Evolutionary conservation across 2,113 vertebrate genomes (phyloP).

Genomic region (Chloropsis hardwickii): DNA sequence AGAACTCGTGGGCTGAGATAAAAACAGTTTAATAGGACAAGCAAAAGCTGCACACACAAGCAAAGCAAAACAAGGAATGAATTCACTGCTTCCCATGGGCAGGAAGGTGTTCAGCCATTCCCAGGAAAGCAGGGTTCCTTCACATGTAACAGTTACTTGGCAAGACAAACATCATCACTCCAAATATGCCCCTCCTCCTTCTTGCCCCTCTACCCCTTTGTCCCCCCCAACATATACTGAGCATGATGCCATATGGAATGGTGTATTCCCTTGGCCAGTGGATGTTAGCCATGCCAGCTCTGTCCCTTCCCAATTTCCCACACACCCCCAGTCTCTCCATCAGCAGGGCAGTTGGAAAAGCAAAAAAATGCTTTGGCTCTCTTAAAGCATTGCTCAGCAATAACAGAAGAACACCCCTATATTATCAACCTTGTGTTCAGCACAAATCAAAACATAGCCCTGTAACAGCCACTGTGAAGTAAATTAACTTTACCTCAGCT

Average conservation of each 20-base stretch:
- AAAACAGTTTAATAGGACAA: not conserved
- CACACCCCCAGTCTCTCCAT: no score
- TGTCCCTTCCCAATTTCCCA: not conserved
- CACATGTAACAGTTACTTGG: fast-evolving
- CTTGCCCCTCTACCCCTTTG: not conserved
- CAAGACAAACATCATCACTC: not conserved
- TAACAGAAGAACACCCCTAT: not conserved
- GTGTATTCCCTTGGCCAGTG: not conserved
- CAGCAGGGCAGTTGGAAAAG: not conserved
- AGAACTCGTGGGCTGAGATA: not conserved
- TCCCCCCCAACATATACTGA: fast-evolving
- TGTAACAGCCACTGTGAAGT: not conserved
- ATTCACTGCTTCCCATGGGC: not conserved
- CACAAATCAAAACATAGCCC: not conserved
- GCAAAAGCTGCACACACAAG: not conserved
- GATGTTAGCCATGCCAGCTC: not conserved
- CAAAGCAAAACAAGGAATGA: not conserved
- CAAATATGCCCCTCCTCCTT: not conserved
- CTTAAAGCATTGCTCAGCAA: not conserved
- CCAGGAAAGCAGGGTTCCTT: not conserved
- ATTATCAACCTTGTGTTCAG: not conserved
- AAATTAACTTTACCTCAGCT: not conserved
- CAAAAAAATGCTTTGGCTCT: not conserved
- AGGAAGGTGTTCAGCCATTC: not conserved
- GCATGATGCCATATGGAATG: no score